Conservation (phyloP, 2,113 vertebrate genomes). For the Pluvianellus socialis region DNA sequence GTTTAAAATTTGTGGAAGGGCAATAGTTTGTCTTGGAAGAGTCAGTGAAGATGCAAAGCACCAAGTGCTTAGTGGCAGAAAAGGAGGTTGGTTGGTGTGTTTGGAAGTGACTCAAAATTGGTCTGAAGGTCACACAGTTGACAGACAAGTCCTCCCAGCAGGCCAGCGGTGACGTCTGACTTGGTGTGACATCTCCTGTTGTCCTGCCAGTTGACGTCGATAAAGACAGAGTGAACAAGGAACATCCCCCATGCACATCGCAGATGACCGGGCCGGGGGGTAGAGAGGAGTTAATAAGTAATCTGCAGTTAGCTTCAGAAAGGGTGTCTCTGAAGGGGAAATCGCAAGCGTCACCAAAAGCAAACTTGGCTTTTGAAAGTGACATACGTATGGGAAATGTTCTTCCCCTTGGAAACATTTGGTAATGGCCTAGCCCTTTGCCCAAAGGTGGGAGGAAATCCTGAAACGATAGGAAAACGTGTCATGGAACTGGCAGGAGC, state of each 20-base stretch:
- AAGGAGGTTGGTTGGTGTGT: not conserved
- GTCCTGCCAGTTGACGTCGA: not conserved
- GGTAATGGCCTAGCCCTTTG: not conserved
- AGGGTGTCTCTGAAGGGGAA: not conserved
- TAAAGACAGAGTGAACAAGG: not conserved
- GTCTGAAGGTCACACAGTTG: not conserved
- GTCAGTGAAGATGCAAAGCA: not conserved
- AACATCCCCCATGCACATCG: not conserved
- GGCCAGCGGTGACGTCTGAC: not conserved
- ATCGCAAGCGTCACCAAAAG: not conserved
- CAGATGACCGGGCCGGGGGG: fast-evolving
- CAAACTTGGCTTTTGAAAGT: not conserved
- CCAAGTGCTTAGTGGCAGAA: not conserved
- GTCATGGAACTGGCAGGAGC: not conserved
- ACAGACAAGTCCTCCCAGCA: not conserved
- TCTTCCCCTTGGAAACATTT: constrained; percentile 8
- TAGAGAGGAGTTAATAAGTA: not conserved
- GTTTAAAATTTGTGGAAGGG: not conserved
- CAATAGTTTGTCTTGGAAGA: not conserved
- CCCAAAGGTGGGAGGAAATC: constrained; percentile 45
- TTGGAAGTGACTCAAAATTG: not conserved
- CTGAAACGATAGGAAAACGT: not conserved
- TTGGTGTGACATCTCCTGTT: not conserved
- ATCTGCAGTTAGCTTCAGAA: constrained; percentile 6
- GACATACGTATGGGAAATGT: not conserved